Evolutionary conservation across 1,140 invertebrate genomes (phyloP), one percentile per base, ranked within the genome.

Genomic region (Bombus superbus): DNA sequence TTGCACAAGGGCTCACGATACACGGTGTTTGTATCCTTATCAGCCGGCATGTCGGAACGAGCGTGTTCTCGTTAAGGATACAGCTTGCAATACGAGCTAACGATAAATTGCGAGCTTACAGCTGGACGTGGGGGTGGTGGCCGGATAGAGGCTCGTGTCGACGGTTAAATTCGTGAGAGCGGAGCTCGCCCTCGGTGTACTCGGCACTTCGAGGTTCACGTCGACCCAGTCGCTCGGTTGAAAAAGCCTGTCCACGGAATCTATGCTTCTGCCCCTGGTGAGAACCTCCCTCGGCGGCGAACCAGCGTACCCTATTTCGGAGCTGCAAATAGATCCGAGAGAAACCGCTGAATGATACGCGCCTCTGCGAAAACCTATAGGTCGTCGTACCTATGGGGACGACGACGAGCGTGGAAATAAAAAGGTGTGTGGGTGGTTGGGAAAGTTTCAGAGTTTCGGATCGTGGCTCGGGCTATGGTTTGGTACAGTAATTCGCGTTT

Each of bases 181-280:
- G 40, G 94, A 92, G 88, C 93, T 93, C 3, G 93, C 80, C 83
- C 94, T 94, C 74, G 93, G 94, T 83, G 95, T 94, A 86, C 94
- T 93, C 38, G 96, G 95, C 59, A 96, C 96, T 92, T 96, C 95
- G 69, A 96, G 93, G 88, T 95, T 94, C 81, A 95, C 95, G 89
- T 96, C 96, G 35, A 96, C 96, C 96, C 96, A 96, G 88, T 96
- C 96, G 81, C 95, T 95, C 44, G 95, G 95, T 89, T 95, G 95
- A 89, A 95, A 95, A 59, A 94, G 95, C 80, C 94, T 93, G 91
- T 95, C 94, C 64, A 95, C 94, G 40, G 95, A 95, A 89, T 95
- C 94, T 93, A 95, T 95, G 91, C 95, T 95, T 44, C 92, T 91
- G 82, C 94, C 94, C 72, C 94, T 92, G 10, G 90, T 91, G 76